Base-by-base conservation (phyloP, 2,888 invertebrate species). In the Ichneumoninae sp. region DNA sequence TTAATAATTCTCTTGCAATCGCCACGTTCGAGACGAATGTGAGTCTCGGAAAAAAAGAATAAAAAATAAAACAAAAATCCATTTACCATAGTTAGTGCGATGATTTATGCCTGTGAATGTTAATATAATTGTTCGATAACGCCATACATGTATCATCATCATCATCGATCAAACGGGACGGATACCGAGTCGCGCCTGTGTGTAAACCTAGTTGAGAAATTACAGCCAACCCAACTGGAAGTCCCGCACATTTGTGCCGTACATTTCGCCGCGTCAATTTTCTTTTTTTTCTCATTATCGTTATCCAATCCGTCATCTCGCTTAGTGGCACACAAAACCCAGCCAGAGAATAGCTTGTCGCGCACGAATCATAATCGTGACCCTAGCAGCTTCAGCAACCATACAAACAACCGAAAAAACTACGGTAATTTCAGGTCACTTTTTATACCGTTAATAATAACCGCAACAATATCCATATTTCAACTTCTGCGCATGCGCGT, bases 41-140 rank as follows among this genome's bases (percentile, higher is more conserved):
- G 47, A 60, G 52, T 44, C 19, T 47, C 16, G 68, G 65, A 75
- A 80, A 71, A 60, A 62, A 78, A 40, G 60, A 47, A 79, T 2
- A 8, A 40, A 40, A 65, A 30, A 13, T 19, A 44, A 79, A 13
- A 47, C 50, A 78, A 52, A 70, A 47, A 79, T 81, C n/a, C 13
- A 71, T 62, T 52, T 69, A 40, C 60, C 47, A 60, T 70, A 70
- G 50, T 88, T 89, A 89, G 88, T 91, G 89, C 84, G 80, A 89
- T 90, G 88, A 89, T 76, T 78, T 70, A 83, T 90, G 91, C 90
- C 87, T 91, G 91, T 90, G 88, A 89, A 91, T 91, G 89, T 91
- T 91, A 62, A 57, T 68, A 26, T 71, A 52, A 81, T 79, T 60
- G 19, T 83, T 47, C 57, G 62, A 75, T 62, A 54, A 33, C 52